Evolutionary conservation across 2,888 invertebrate species (phyloP).

Genomic region (Mycalesis mineus): DNA sequence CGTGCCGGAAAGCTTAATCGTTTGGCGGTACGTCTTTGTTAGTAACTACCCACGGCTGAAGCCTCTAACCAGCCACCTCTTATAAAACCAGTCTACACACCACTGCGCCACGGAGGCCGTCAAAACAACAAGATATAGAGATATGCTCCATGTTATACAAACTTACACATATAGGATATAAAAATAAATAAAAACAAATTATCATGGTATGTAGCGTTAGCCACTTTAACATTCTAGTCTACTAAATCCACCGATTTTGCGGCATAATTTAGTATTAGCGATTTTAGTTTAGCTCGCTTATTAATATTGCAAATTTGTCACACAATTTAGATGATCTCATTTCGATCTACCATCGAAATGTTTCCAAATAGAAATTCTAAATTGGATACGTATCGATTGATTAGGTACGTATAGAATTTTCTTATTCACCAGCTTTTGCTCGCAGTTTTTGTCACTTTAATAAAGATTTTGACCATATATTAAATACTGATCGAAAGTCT

Average conservation of each 20-base stretch:
- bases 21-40: no score
- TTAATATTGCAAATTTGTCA: conserved; percentile 15
- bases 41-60: no score
- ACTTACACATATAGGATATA: no score
- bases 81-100: no score
- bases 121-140: no score
- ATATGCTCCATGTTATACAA: no score
- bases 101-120: neutral
- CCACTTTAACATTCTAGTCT: conserved; percentile 15
- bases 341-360: neutral
- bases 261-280: conserved; percentile 15
- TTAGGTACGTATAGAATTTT: neutral
- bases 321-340: neutral
- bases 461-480: no score
- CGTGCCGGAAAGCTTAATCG: no score
- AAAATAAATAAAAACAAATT: neutral
- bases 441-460: no score
- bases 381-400: neutral
- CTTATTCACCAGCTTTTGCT: neutral
- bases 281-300: conserved; percentile 12
- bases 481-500: no score
- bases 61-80: no score
- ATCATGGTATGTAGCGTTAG: neutral
- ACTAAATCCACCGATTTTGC: conserved; percentile 12
- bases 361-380: neutral